Evolutionary conservation across 2,113 vertebrate species (phyloP).

Genomic region (Xyrauchen texanus): DNA sequence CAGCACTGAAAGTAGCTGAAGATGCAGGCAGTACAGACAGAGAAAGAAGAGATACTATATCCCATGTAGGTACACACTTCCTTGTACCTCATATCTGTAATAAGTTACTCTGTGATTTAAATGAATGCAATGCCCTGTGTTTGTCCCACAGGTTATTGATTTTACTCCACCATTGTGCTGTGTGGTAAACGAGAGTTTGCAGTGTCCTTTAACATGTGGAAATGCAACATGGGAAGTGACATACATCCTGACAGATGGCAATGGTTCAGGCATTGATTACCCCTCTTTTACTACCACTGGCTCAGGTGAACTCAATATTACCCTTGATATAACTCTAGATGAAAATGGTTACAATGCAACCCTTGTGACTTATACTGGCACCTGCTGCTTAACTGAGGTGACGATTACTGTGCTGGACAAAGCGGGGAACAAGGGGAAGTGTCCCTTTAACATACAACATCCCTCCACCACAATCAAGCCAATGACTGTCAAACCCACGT

Average conservation of each 20-base stretch:
- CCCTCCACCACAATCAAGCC: not conserved
- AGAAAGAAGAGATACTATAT: not conserved
- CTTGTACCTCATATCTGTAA: too few relatives aligned
- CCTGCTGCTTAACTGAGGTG: conserved; percentile 23
- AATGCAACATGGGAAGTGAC: conserved; percentile 33
- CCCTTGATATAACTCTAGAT: not conserved
- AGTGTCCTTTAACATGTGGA: not conserved
- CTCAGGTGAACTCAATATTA: not conserved
- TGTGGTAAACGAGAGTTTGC: conserved; percentile 34
- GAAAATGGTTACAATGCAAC: conserved; percentile 34
- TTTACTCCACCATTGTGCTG: conserved; percentile 21
- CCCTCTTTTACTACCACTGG: not conserved
- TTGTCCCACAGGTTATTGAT: not conserved
- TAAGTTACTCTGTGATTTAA: too few relatives aligned
- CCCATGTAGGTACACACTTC: not conserved
- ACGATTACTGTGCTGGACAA: conserved; percentile 19
- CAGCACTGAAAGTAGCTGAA: not conserved
- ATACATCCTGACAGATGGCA: conserved; percentile 29
- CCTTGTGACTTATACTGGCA: not conserved
- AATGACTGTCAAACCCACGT: not conserved
- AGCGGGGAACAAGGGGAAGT: conserved; percentile 10
- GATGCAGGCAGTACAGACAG: not conserved
- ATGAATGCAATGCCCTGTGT: too few relatives aligned
- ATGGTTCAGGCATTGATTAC: conserved; percentile 18
- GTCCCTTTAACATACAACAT: conserved; percentile 1